phyloP scores from a whole-genome alignment of 1,140 invertebrate genomes.

The Calliopsis andreniformis region DNA sequence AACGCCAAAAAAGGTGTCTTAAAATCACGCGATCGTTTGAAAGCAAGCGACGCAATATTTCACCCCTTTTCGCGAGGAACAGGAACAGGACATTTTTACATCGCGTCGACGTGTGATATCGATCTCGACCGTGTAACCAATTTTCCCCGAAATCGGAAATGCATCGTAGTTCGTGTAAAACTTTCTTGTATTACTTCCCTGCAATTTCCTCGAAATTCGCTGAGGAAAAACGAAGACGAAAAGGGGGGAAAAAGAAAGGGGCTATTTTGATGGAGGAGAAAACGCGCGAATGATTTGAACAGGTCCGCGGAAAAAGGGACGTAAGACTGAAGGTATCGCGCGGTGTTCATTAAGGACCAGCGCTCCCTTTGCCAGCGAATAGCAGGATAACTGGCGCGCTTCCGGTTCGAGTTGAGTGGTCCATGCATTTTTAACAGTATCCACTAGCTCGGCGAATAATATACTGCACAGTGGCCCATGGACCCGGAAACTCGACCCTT shows the following conservation, averaged over 20 bases:
- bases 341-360: constrained; percentile 64
- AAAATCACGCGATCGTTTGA: background rate
- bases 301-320: background rate
- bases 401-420: constrained; percentile 71
- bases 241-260: background rate
- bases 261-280: no score
- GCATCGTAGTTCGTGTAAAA: background rate
- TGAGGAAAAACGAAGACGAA: no score
- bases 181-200: no score
- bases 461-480: background rate
- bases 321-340: constrained; percentile 45
- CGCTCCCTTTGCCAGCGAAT: constrained; percentile 36
- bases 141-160: constrained; percentile 2
- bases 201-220: no score
- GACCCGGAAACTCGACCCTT: constrained; percentile 9
- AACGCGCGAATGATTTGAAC: no score
- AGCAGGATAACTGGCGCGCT: constrained; percentile 65
- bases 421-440: constrained; percentile 74
- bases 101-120: background rate
- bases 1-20: no score
- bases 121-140: background rate
- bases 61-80: background rate
- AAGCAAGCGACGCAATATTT: background rate
- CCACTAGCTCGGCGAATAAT: constrained; percentile 62
- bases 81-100: background rate